A percentile compares a stretch with the other conserved stretches of the same genome.
These are phyloP conservation scores for Nanger granti DNA, from an alignment of 2,113 vertebrate species.

Conservation along the genomic window DNA sequence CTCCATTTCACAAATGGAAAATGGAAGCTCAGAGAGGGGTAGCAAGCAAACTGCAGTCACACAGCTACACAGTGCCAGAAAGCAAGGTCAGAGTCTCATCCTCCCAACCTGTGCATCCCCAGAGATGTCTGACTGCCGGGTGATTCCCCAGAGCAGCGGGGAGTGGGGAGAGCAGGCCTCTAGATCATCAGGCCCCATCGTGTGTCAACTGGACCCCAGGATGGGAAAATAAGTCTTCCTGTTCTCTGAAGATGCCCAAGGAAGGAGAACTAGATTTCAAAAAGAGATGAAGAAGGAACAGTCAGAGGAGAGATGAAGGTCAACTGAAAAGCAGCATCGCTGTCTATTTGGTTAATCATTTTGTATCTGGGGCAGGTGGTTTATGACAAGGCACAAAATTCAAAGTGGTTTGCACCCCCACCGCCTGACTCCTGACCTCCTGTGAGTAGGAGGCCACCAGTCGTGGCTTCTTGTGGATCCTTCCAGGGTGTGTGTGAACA, in stretches of 20 bases:
- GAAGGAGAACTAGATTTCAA: slow-evolving; percentile 19
- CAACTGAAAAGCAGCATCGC: not conserved
- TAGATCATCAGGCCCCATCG: not conserved
- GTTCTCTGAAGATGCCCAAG: not conserved
- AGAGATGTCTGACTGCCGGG: rapidly evolving
- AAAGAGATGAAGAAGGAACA: slow-evolving; percentile 2
- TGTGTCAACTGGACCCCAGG: not conserved
- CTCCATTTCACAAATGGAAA: not conserved
- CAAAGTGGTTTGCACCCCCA: not conserved
- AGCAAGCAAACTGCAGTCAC: not conserved
- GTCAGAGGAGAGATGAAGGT: not conserved
- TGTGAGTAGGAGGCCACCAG: not conserved
- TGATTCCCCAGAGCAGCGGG: not conserved
- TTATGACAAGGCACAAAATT: not conserved
- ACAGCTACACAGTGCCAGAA: not conserved
- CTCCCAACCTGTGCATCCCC: not conserved
- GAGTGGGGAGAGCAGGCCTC: not conserved
- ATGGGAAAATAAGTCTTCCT: not conserved
- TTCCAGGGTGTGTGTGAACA: not conserved
- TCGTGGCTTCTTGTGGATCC: not conserved
- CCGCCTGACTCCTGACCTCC: not conserved
- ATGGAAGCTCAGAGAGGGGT: not conserved
- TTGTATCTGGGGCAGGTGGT: not conserved
- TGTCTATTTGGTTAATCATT: not conserved
- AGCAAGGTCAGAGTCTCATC: not conserved